These are phyloP conservation scores for Luidia sarsii DNA, from an alignment of 53 echinoderm and acorn worm species.

Conservation along the genomic window DNA sequence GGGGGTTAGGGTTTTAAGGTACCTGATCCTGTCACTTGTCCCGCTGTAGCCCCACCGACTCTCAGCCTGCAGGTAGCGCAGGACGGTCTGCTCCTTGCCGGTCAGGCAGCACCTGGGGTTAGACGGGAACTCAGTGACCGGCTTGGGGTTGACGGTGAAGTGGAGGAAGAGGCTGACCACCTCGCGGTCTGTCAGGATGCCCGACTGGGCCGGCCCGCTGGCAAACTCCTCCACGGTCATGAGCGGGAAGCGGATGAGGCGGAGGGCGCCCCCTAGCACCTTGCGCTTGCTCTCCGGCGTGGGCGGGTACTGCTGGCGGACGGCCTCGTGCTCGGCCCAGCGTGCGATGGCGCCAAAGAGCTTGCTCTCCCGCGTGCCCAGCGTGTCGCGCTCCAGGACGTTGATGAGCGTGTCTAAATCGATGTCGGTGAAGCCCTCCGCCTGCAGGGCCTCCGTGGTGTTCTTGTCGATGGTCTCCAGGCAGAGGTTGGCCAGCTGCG, in stretches of 20 bases:
- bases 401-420: constrained; percentile 93
- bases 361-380: constrained; percentile 92
- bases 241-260: constrained; percentile 90
- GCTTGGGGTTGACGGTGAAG: constrained; percentile 98
- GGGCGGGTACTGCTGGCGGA: constrained; percentile 67
- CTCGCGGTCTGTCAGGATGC: constrained; percentile 90
- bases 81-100: constrained; percentile 93
- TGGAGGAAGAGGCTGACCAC: constrained; percentile 99
- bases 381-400: constrained; percentile 92
- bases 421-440: constrained; percentile 98
- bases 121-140: constrained; percentile 92
- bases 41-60: constrained; percentile 98
- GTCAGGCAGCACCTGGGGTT: constrained; percentile 93
- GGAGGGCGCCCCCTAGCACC: constrained; percentile 83
- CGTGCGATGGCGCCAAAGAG: constrained; percentile 84
- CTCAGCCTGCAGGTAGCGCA: constrained; percentile 80
- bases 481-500: constrained; percentile 91
- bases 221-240: constrained; percentile 99
- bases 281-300: constrained; percentile 90
- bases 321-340: constrained; percentile 91
- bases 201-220: constrained; percentile 88
- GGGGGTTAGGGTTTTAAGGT: too few relatives aligned
- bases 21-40: constrained; percentile 99
- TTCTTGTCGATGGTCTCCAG: constrained; percentile 98
- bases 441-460: constrained; percentile 84